Conservation (phyloP, 1,140 invertebrate genomes). For the Heterodera schachtii region DNA sequence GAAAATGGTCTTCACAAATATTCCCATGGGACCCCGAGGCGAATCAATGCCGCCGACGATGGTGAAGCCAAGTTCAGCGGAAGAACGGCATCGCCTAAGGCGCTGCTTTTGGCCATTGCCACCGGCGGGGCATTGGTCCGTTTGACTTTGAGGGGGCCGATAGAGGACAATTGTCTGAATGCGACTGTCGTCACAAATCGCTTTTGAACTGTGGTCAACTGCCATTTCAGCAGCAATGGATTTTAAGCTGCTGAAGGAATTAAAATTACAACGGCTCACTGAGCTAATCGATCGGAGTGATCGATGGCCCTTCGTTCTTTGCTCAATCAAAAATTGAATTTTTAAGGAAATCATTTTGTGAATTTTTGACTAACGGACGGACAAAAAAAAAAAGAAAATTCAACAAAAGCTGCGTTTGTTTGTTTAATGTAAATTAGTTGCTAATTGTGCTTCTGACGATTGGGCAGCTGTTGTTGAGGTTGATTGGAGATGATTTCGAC, state of each 20-base stretch:
- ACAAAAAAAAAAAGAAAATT: no score
- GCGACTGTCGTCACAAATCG: background rate
- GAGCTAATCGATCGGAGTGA: no score
- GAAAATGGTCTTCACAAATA: conserved; percentile 87
- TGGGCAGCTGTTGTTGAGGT: background rate
- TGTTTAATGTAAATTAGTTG: no score
- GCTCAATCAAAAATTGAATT: no score
- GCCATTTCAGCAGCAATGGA: background rate
- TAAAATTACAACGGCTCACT: no score
- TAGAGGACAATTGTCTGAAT: conserved; percentile 29
- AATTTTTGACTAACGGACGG: no score
- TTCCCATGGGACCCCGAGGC: conserved; percentile 83
- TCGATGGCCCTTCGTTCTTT: no score
- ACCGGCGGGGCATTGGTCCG: background rate
- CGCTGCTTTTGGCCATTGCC: background rate
- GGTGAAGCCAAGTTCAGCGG: conserved; percentile 77
- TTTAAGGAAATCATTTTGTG: no score
- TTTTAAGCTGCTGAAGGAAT: background rate
- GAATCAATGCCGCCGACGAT: conserved; percentile 87
- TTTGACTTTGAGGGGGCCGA: background rate
- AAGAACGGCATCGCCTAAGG: background rate
- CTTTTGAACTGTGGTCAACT: background rate
- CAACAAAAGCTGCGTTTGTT: no score
- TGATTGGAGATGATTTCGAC: background rate
- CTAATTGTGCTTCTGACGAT: no score